Base-by-base conservation (phyloP, 1,140 invertebrate genomes). In the Linepithema humile region DNA sequence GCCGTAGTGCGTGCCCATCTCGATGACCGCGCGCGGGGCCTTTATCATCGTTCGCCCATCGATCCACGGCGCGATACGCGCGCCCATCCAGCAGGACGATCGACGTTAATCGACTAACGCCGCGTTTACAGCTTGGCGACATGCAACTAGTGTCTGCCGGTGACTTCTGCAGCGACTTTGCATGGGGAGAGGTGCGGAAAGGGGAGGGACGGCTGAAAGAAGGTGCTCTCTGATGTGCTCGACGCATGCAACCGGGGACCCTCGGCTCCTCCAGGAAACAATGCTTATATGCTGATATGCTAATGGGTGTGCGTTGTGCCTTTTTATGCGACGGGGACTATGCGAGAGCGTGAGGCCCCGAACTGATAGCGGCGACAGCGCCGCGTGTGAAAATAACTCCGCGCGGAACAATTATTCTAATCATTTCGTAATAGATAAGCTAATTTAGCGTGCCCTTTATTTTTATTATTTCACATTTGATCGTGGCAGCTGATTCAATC, bases 61-160 rank as follows among this genome's bases (percentile, higher is more conserved):
- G 84, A 87, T 87, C 84, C 84, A 15, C 67, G 29, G 84, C 53
- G 50, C 85, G 85, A 87, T 87, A 87, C 67, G 60, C 59, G 45
- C 62, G 84, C 69, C 45, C 69, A 86, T 85, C 67, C 70, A 86
- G 55, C 45, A 86, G 83, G 85, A 80, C 82, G 85, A 84, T 88
- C 82, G 82, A 88, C 73, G 72, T 87, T 88, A 87, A 88, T 88
- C 86, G 85, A 86, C 85, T 78, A 87, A 84, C 85, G 85, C 62
- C 85, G 67, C 85, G 82, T 88, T 84, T 88, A 88, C 86, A 84
- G 85, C 86, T 84, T 74, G 75, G 82, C 73, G 73, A 88, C 86
- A 88, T 84, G 86, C 86, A 87, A 88, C 86, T 87, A 87, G 86
- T 80, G 85, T 88, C 85, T 62, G 82, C 67, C 50, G 32, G 67